Percentiles rank a stretch among this genome's conserved stretches.
Conservation (phyloP, 2,888 invertebrate species). For the Charanyca ferruginea region DNA sequence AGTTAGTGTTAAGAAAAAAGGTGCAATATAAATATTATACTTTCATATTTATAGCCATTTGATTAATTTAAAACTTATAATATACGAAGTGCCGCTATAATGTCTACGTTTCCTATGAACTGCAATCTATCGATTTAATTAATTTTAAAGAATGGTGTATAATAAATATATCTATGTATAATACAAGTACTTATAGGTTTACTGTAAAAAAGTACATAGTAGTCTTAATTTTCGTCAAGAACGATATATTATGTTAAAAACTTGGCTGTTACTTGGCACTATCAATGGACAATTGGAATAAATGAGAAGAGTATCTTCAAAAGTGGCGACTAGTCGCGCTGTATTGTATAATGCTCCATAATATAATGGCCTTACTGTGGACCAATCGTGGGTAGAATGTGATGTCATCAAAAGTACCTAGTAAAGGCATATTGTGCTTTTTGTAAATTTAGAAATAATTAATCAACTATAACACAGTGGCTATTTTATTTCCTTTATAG, state of each 20-base stretch:
- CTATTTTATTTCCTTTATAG: constrained; percentile 42
- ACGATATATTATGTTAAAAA: constrained; percentile 19
- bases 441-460: constrained; percentile 67
- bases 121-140: constrained; percentile 64
- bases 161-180: constrained; percentile 40
- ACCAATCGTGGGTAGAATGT: constrained; percentile 82
- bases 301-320: constrained; percentile 35
- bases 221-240: constrained; percentile 33
- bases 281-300: constrained; percentile 23
- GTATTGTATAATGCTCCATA: constrained; percentile 68
- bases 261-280: constrained; percentile 27
- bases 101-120: constrained; percentile 60
- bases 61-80: constrained; percentile 46
- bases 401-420: constrained; percentile 73
- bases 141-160: constrained; percentile 55
- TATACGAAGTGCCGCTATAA: constrained; percentile 58
- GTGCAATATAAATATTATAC: constrained; percentile 75
- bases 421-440: constrained; percentile 71
- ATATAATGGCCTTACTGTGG: constrained; percentile 85
- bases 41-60: constrained; percentile 54
- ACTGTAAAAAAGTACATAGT: constrained; percentile 42
- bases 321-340: constrained; percentile 52
- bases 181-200: constrained; percentile 36
- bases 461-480: constrained; percentile 23
- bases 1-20: constrained; percentile 73